phyloP scores from a whole-genome alignment of 2,888 invertebrate species.

The Temnothorax ravouxi region DNA sequence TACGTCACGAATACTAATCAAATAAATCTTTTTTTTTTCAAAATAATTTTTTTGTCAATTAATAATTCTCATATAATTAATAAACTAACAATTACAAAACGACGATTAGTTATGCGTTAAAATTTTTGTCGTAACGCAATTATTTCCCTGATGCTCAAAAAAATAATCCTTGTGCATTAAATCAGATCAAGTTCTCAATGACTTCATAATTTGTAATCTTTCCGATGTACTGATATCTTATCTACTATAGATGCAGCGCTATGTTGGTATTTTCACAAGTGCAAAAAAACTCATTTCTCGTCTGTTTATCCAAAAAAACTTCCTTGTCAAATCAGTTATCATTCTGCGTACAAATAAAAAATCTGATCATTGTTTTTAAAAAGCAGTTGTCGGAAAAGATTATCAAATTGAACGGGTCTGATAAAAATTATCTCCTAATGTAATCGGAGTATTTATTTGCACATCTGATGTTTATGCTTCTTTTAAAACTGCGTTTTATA shows the following conservation, averaged over 20 bases:
- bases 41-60: not conserved
- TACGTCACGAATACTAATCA: not conserved
- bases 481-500: not conserved
- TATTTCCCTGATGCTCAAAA: not conserved
- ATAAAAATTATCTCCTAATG: not conserved
- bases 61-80: not conserved
- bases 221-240: constrained; percentile 12
- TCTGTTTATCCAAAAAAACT: not conserved
- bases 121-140: not conserved
- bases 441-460: not conserved
- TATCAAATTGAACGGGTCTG: not conserved
- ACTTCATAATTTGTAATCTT: constrained; percentile 13
- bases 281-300: not conserved
- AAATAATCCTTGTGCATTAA: not conserved
- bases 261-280: not conserved
- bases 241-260: not conserved
- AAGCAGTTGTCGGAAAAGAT: not conserved
- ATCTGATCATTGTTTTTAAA: not conserved
- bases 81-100: not conserved
- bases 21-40: constrained; percentile 6
- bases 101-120: not conserved
- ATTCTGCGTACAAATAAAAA: not conserved
- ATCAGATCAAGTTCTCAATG: not conserved
- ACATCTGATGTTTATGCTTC: not conserved
- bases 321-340: not conserved